These are phyloP conservation scores for Pseudeuparius sepicola DNA, from an alignment of 2,888 invertebrate genomes.

Conservation along the genomic window DNA sequence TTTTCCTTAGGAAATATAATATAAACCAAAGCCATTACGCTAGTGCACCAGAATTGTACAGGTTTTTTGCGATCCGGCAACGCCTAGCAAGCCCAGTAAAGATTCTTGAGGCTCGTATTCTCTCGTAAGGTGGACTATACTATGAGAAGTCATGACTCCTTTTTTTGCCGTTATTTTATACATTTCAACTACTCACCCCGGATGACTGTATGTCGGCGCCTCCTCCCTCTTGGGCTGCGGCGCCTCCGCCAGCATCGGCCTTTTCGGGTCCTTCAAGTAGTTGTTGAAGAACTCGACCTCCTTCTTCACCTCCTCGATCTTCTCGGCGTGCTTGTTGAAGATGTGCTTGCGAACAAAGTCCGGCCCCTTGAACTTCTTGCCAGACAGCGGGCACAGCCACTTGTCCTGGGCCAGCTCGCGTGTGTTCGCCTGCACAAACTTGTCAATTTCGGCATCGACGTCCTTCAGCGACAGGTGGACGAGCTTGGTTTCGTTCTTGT, in stretches of 20 bases:
- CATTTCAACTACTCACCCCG: conserved; percentile 18
- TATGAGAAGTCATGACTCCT: too few species aligned
- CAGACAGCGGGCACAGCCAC: conserved; percentile 96
- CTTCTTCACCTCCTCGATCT: conserved; percentile 92
- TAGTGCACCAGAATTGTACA: too few species aligned
- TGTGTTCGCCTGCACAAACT: conserved; percentile 91
- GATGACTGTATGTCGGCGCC: conserved; percentile 36
- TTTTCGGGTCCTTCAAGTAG: conserved; percentile 85
- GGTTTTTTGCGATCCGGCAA: too few species aligned
- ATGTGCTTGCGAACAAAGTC: conserved; percentile 98
- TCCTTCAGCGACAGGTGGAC: conserved; percentile 39
- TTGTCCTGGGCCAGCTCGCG: conserved; percentile 96
- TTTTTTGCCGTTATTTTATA: too few species aligned
- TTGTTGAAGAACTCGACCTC: conserved; percentile 98
- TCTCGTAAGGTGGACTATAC: too few species aligned
- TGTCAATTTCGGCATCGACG: conserved; percentile 70
- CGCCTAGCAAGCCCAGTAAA: too few species aligned
- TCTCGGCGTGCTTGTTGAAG: conserved; percentile 93
- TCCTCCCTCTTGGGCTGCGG: conserved; percentile 43
- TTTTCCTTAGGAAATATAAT: too few species aligned
- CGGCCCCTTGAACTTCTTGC: conserved; percentile 98
- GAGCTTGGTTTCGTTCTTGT: conserved; percentile 43
- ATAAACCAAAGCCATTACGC: too few species aligned
- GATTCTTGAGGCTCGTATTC: too few species aligned
- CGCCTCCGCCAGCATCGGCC: conserved; percentile 88